Base-by-base conservation (phyloP, 2,113 vertebrate genomes). In the Limnothrissa miodon region DNA sequence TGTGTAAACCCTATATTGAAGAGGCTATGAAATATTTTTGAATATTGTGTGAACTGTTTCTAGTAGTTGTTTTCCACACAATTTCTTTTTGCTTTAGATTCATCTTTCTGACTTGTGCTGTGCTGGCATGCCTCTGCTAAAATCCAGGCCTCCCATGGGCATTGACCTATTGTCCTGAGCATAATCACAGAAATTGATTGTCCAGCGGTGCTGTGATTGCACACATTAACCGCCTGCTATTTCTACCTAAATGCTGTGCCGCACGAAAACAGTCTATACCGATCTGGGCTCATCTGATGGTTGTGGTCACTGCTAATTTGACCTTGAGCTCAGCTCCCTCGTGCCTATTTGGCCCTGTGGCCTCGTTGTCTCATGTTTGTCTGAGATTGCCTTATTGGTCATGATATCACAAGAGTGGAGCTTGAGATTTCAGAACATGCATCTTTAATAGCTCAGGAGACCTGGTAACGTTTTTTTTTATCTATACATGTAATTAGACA, bases 131-230 rank as follows among this genome's bases (percentile, higher is more conserved):
- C 15, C 36, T 74, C 11, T 74, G 66, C 66, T 15, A 36, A 74
- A 74, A 33, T 74, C 25, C 33, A 33, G 25, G 10, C 11, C 45
- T 90, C 89, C 86, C 88, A 36, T 0, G 45, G 90, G 91, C 84
- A 11, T 23, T 86, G 86, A 89, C 90, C 90, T 89, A 74, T 89
- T 88, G 89, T 85, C 78, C 84, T 19, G 0, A 45, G 42, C 78
- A 81, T 82, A 82, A 89, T 92, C 90, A 90, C 88, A 83, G 83
- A 84, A 81, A 93, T 92, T 90, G 91, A 94, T 94, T 90, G 83
- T 88, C 15, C 45, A 15, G 56, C 86, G 80, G 89, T 89, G 87
- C 88, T 85, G 85, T 86, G 82, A 83, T 87, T 88, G 85, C 89
- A 87, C 85, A 90, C 86, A 84, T 89, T 89, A 83, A 86, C 84